Evolutionary conservation across 2,797 vertebrate species (phyloP), one percentile per base, ranked within the genome.

Genomic region (Anguilla marmorata): DNA sequence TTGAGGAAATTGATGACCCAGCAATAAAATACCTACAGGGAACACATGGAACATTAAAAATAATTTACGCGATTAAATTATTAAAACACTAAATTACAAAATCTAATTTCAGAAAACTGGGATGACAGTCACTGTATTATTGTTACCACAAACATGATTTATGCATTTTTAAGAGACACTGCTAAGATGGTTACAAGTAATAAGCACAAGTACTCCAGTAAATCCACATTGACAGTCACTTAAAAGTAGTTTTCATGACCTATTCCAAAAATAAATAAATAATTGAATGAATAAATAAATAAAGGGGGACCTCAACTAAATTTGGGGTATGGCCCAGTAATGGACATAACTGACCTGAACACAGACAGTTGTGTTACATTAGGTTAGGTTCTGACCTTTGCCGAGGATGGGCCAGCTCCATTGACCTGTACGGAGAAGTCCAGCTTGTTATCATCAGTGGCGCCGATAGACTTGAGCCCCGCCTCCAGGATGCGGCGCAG

Each of bases 401-500:
- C 66, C 33, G 94, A 93, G 84, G 89, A 80, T 88, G 89, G 91
- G 41, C 86, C 74, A 0, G 91, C 92, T 89, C 94, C 96, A 0
- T 94, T 97, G 86, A 92, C 93, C 0, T 92, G 21, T 2, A 90
- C 6, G 33, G 91, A 69, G 30, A 98, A 97, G 87, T 97, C 96
- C 93, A 99, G 94, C 85, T 94, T 92, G 72, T 96, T 96, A 5
- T 99, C 97, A 24, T 99, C 97, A 86, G 96, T 95, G 27, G 94
- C 92, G 19, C 96, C 95, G 56, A 97, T 93, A 30, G 93, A 88
- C 91, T 96, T 97, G 0, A 99, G 96, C 56, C 98, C 98, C 84
- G 95, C 94, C 89, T 95, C 93, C 89, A 99, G 96, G 89, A 98
- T 96, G 89, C 95, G 93, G 89, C 97, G 96, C 54, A 99, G 93